Conservation (phyloP, 2,113 vertebrate genomes). For the Festucalex cinctus region DNA sequence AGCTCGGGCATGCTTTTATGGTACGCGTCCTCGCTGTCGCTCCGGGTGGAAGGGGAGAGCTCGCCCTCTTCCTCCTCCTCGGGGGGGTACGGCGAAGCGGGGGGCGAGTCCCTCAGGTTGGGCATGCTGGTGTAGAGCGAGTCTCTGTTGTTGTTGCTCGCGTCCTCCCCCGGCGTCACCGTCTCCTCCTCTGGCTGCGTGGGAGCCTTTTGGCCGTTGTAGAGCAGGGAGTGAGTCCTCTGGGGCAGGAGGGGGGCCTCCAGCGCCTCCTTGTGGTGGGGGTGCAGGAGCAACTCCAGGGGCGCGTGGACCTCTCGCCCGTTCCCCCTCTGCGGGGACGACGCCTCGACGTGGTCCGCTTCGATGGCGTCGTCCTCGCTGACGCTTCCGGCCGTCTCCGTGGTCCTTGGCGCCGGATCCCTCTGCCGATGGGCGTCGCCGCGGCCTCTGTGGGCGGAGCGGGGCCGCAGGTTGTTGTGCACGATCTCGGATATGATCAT, state of each 20-base stretch:
- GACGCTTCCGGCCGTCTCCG: conserved; percentile 75
- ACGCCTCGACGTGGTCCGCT: conserved; percentile 80
- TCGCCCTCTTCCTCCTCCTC: conserved; percentile 73
- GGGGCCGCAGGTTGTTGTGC: conserved; percentile 93
- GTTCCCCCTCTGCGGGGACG: conserved; percentile 74
- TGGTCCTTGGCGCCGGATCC: conserved; percentile 52
- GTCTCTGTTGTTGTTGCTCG: conserved; percentile 87
- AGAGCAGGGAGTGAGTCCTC: conserved; percentile 98
- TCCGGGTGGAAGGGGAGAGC: conserved; percentile 78
- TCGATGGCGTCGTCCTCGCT: conserved; percentile 89
- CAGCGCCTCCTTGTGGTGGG: conserved; percentile 81
- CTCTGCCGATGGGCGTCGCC: conserved; percentile 72
- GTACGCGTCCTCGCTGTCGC: conserved; percentile 88
- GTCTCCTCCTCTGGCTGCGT: conserved; percentile 80
- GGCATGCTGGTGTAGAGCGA: conserved; percentile 99
- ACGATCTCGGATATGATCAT: conserved; percentile 99
- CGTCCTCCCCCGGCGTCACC: conserved; percentile 77
- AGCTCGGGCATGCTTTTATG: conserved; percentile 97
- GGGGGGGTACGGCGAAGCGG: conserved; percentile 77
- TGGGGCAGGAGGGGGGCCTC: conserved; percentile 95
- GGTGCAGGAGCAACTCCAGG: conserved; percentile 85
- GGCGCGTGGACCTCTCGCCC: conserved; percentile 75
- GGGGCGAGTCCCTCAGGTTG: conserved; percentile 93
- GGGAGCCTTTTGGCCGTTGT: conserved; percentile 81
- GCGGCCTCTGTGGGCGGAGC: conserved; percentile 77